Percentiles rank a stretch among this genome's conserved stretches.
phyloP scores from a whole-genome alignment of 1,140 invertebrate genomes.

The Cotesia typhae region DNA sequence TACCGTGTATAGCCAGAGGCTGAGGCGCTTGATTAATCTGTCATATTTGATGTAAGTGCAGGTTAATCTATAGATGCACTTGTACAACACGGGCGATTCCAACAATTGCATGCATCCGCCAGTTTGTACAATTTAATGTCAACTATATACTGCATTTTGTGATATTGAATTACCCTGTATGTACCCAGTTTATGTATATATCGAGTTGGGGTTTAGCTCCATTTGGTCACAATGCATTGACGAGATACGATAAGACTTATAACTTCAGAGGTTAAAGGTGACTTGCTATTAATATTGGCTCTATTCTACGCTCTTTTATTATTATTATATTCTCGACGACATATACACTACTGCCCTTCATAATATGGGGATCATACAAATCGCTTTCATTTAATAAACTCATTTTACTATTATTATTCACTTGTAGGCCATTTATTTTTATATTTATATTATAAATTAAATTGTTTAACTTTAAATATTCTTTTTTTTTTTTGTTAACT shows the following conservation, averaged over 20 bases:
- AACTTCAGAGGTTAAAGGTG: conserved; percentile 19
- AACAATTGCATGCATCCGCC: conserved; percentile 29
- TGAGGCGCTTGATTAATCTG: conserved; percentile 18
- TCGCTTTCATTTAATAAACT: too few species aligned
- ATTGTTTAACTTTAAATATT: too few species aligned
- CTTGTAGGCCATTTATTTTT: too few species aligned
- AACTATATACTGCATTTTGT: neutral
- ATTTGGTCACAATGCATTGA: too few species aligned
- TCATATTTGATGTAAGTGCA: conserved; percentile 22
- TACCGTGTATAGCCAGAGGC: neutral
- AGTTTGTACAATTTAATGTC: conserved; percentile 9
- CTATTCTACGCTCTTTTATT: neutral
- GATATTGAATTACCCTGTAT: neutral
- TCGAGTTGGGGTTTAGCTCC: too few species aligned
- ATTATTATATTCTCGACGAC: too few species aligned
- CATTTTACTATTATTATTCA: too few species aligned
- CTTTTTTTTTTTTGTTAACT: too few species aligned
- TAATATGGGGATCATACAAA: too few species aligned
- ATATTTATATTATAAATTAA: too few species aligned
- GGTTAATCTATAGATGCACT: conserved; percentile 1
- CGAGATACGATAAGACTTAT: conserved; percentile 1
- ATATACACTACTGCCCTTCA: too few species aligned
- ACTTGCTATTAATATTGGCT: neutral
- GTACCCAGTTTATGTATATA: neutral
- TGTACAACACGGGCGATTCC: conserved; percentile 15